A percentile compares a stretch with the other conserved stretches of the same genome.
phyloP scores from a whole-genome alignment of 1,140 invertebrate species.

The Amyelois transitella region DNA sequence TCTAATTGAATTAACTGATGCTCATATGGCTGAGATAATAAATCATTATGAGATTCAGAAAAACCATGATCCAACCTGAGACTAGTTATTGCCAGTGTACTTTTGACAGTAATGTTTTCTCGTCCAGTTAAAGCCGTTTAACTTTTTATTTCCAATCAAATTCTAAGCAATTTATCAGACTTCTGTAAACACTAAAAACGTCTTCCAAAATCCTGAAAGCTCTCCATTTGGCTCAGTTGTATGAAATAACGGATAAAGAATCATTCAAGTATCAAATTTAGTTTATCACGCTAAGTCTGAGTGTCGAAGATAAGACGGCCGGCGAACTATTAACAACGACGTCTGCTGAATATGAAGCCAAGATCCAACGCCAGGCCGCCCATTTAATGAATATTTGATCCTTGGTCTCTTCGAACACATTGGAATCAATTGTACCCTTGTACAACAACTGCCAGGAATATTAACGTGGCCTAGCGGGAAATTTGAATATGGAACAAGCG shows the following conservation, averaged over 20 bases:
- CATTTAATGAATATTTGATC: slow-evolving; percentile 68
- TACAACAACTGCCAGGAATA: slow-evolving; percentile 7
- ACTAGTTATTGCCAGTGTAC: too few species aligned
- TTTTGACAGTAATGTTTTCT: too few species aligned
- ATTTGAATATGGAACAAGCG: slow-evolving; percentile 5
- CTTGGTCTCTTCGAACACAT: slow-evolving; percentile 38
- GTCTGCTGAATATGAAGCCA: slow-evolving; percentile 59
- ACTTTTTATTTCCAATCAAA: too few species aligned
- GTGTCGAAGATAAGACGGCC: slow-evolving; percentile 57
- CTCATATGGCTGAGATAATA: too few species aligned
- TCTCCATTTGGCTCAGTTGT: too few species aligned
- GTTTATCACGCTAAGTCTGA: slow-evolving; percentile 37
- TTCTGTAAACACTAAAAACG: too few species aligned
- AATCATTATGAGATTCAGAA: too few species aligned
- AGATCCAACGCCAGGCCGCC: slow-evolving; percentile 33
- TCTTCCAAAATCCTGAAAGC: too few species aligned
- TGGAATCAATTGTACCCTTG: slow-evolving; percentile 47
- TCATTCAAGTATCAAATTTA: slow-evolving; percentile 33
- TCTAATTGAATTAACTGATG: too few species aligned
- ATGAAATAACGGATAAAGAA: neutral
- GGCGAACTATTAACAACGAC: slow-evolving; percentile 63
- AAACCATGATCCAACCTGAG: too few species aligned
- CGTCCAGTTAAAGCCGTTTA: too few species aligned
- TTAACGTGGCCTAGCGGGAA: neutral
- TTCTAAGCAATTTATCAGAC: too few species aligned